Evolutionary conservation across 2,113 vertebrate species (phyloP).

Genomic region (Poeciliopsis retropinna): DNA sequence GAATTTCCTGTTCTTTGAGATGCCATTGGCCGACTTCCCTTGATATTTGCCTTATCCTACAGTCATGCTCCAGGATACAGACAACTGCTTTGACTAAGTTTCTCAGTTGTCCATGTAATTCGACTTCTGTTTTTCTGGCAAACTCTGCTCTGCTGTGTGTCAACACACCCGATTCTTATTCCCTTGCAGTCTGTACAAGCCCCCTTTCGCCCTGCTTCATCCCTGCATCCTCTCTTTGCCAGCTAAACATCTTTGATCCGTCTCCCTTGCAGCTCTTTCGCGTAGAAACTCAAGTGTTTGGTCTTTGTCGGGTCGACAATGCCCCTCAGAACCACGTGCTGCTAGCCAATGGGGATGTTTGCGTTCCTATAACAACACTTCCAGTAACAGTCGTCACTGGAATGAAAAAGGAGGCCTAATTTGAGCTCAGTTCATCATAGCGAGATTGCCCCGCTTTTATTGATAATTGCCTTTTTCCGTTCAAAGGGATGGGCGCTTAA

Average conservation of each 20-base stretch:
- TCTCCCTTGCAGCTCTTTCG: constrained; percentile 59
- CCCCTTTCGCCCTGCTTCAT: constrained; percentile 13
- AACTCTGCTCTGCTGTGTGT: constrained; percentile 38
- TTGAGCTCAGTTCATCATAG: constrained; percentile 77
- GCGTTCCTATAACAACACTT: constrained; percentile 3
- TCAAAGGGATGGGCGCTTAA: constrained; percentile 73
- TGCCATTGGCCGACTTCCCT: neutral
- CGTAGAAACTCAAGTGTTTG: constrained; percentile 66
- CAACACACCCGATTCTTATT: constrained; percentile 52
- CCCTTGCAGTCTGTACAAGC: constrained; percentile 18
- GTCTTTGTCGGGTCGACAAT: constrained; percentile 76
- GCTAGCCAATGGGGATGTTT: constrained; percentile 75
- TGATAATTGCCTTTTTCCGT: constrained; percentile 85
- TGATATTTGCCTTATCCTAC: neutral
- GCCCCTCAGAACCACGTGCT: constrained; percentile 54
- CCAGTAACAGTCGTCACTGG: constrained; percentile 4
- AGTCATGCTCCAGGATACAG: constrained; percentile 11
- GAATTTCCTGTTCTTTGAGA: neutral
- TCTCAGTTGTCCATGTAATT: constrained; percentile 33
- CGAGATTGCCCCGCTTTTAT: constrained; percentile 83
- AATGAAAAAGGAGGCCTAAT: constrained; percentile 75
- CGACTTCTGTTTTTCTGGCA: constrained; percentile 45
- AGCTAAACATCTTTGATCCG: constrained; percentile 75
- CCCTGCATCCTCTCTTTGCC: constrained; percentile 32
- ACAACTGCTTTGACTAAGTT: constrained; percentile 2